These are phyloP conservation scores for Adineta ricciae DNA, from an alignment of 2,888 invertebrate genomes.

Conservation along the genomic window DNA sequence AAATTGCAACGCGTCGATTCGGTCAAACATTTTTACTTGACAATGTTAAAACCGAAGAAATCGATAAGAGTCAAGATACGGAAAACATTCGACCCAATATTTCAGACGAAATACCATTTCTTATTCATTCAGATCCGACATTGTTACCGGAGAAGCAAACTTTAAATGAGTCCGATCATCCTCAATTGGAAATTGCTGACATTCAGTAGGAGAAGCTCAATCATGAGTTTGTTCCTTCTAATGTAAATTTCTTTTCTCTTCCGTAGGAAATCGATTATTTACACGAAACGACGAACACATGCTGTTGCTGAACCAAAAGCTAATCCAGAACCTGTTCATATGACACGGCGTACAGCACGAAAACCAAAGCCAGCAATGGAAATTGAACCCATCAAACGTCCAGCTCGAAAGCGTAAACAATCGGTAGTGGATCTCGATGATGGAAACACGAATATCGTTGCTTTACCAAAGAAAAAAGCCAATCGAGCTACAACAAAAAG, in stretches of 20 bases:
- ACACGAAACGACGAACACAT: background rate
- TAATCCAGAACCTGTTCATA: background rate
- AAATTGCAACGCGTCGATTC: background rate
- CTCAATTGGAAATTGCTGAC: too few species aligned
- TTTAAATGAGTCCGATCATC: background rate
- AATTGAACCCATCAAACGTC: background rate
- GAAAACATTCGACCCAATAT: background rate
- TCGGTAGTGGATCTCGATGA: background rate
- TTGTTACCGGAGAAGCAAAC: background rate
- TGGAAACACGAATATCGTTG: background rate
- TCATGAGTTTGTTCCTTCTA: too few species aligned
- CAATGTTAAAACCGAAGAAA: background rate
- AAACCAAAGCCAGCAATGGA: background rate
- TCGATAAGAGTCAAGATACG: background rate
- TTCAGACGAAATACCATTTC: background rate
- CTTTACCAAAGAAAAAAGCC: background rate
- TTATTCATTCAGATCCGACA: background rate
- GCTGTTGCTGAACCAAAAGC: background rate
- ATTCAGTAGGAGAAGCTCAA: too few species aligned
- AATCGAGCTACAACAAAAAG: background rate
- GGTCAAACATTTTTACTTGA: slow-evolving; percentile 12
- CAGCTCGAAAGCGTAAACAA: background rate
- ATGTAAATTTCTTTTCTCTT: too few species aligned
- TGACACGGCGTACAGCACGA: background rate
- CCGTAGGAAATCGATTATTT: background rate